These are phyloP conservation scores for Drosophila pachea DNA, from an alignment of 1,140 invertebrate genomes.

Conservation along the genomic window DNA sequence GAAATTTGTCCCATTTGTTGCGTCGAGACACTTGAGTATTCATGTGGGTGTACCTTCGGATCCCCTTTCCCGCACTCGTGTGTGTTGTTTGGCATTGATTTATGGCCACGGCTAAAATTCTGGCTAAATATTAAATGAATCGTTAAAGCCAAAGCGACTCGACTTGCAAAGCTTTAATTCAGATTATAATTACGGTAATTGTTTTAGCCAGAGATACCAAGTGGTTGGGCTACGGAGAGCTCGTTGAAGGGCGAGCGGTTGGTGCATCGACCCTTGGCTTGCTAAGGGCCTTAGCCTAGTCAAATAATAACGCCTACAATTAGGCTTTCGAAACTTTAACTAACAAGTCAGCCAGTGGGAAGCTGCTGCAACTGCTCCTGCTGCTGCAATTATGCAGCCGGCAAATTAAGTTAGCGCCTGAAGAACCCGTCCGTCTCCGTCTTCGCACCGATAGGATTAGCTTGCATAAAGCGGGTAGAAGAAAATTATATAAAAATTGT, in stretches of 20 bases:
- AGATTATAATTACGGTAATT: constrained; percentile 52
- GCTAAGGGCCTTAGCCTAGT: constrained; percentile 17
- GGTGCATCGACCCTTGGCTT: constrained; percentile 26
- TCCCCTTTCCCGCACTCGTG: constrained; percentile 4
- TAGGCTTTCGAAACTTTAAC: constrained; percentile 59
- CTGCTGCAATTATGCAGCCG: constrained; percentile 58
- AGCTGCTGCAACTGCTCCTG: constrained; percentile 12
- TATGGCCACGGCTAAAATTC: constrained; percentile 61
- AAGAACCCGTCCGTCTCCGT: constrained; percentile 7
- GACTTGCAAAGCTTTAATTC: constrained; percentile 42
- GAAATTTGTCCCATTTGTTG: constrained; percentile 78
- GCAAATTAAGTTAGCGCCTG: constrained; percentile 66
- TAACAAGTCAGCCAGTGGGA: constrained; percentile 48
- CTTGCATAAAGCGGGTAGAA: constrained; percentile 41
- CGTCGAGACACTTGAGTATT: constrained; percentile 74
- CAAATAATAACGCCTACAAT: constrained; percentile 72
- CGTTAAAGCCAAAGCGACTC: constrained; percentile 49
- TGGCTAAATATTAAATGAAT: constrained; percentile 73
- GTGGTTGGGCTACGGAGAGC: too few species aligned
- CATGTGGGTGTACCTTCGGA: constrained; percentile 51
- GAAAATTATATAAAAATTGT: constrained; percentile 56
- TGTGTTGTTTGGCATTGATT: constrained; percentile 71
- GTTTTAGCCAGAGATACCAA: constrained; percentile 17
- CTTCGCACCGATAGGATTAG: constrained; percentile 12
- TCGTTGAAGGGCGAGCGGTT: not conserved